Conservation (phyloP, 2,797 vertebrate species). For the Meriones psammophilus region DNA sequence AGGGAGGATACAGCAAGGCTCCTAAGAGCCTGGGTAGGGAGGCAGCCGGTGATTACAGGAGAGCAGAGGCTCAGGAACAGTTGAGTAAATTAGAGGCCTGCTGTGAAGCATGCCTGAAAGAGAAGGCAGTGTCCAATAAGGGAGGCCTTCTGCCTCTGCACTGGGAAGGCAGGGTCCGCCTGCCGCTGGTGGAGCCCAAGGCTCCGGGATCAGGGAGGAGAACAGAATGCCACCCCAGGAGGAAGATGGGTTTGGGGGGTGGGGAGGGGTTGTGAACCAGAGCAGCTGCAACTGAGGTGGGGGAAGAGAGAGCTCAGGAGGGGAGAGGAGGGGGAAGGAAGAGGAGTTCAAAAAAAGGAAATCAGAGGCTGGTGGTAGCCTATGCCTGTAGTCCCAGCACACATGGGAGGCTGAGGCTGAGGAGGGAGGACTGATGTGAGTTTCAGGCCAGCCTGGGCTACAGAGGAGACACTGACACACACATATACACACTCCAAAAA, state of each 20-base stretch:
- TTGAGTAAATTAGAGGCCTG: slow-evolving; percentile 54
- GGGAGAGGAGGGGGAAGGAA: neutral
- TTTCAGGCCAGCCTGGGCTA: neutral
- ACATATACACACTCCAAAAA: neutral
- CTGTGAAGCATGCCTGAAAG: neutral
- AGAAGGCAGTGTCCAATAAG: neutral
- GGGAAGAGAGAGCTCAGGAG: neutral
- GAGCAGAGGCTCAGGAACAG: neutral
- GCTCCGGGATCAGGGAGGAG: neutral
- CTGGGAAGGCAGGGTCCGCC: neutral
- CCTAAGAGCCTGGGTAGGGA: neutral
- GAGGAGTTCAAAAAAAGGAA: neutral
- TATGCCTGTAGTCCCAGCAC: neutral
- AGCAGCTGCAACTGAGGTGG: neutral
- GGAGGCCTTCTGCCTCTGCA: neutral
- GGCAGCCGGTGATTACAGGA: slow-evolving; percentile 56
- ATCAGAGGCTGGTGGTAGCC: too few species aligned
- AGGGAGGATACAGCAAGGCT: neutral
- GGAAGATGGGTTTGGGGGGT: too few species aligned
- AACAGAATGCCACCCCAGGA: neutral
- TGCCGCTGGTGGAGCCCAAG: neutral
- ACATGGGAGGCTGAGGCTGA: neutral
- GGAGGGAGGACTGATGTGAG: too few species aligned
- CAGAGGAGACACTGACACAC: neutral
- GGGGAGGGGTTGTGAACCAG: neutral